These are phyloP conservation scores for Aplodontia rufa DNA, from an alignment of 2,113 vertebrate genomes.

Conservation along the genomic window DNA sequence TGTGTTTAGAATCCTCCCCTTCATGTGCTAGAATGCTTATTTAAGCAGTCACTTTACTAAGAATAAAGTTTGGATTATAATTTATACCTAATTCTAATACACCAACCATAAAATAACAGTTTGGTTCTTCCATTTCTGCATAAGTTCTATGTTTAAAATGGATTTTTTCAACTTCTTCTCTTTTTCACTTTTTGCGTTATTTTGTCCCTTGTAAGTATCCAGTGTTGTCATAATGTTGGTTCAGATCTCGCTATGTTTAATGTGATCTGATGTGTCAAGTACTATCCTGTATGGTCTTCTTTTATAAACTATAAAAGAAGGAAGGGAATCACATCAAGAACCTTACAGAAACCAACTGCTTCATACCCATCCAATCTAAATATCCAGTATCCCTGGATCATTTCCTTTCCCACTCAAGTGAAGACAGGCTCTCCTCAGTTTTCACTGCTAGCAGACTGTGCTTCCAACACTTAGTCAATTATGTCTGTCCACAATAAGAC, in stretches of 20 bases:
- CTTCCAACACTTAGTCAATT: not conserved
- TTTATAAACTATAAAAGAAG: not conserved
- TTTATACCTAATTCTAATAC: not conserved
- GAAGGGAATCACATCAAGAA: not conserved
- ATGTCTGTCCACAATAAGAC: not conserved
- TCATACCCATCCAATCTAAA: not conserved
- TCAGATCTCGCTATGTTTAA: not conserved
- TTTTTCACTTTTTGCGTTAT: not conserved
- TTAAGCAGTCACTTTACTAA: not conserved
- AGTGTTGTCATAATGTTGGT: not conserved
- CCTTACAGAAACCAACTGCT: not conserved
- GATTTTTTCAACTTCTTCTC: not conserved
- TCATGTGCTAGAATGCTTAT: rapidly evolving
- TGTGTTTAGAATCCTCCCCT: not conserved
- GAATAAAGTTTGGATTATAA: not conserved
- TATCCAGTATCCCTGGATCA: not conserved
- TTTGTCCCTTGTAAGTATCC: not conserved
- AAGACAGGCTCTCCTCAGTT: not conserved
- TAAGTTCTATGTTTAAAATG: not conserved
- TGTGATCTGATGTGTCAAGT: not conserved
- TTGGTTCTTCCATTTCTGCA: not conserved
- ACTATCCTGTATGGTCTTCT: not conserved
- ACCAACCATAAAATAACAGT: not conserved
- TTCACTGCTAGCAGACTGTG: not conserved
- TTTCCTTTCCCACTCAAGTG: not conserved